Conservation (phyloP, 1,140 invertebrate species). For the Drosophila repletoides region DNA sequence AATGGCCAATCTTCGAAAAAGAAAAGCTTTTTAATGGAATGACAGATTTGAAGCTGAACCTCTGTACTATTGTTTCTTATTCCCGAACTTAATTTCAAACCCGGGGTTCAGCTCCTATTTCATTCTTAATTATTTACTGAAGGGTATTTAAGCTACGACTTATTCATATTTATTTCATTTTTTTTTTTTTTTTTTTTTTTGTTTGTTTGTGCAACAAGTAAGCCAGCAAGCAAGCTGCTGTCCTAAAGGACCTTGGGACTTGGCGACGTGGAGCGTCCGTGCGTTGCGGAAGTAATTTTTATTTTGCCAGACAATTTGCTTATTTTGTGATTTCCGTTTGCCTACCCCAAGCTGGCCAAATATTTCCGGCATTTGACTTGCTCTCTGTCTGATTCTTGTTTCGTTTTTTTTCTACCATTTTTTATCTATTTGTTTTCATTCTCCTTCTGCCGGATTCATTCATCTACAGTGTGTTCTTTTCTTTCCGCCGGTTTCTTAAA, state of each 20-base stretch:
- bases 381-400: neutral
- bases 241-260: constrained; percentile 21
- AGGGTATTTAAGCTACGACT: neutral
- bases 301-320: constrained; percentile 82
- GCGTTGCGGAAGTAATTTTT: constrained; percentile 81
- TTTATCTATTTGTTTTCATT: constrained; percentile 6
- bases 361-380: constrained; percentile 71
- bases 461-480: neutral
- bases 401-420: neutral
- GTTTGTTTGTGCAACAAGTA: constrained; percentile 55
- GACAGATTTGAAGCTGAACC: too few species aligned
- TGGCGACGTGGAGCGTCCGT: constrained; percentile 38
- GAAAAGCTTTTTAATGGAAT: too few species aligned
- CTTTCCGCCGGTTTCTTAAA: constrained; percentile 1
- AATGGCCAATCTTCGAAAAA: too few species aligned
- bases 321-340: constrained; percentile 81
- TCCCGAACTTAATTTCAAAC: too few species aligned
- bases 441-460: neutral
- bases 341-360: constrained; percentile 44
- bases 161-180: neutral
- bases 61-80: too few species aligned
- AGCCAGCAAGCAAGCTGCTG: neutral
- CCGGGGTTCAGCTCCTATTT: too few species aligned
- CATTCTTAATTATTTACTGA: too few species aligned
- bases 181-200: constrained; percentile 8